Conservation (phyloP, 2,797 vertebrate genomes). For the Rachycentron canadum region DNA sequence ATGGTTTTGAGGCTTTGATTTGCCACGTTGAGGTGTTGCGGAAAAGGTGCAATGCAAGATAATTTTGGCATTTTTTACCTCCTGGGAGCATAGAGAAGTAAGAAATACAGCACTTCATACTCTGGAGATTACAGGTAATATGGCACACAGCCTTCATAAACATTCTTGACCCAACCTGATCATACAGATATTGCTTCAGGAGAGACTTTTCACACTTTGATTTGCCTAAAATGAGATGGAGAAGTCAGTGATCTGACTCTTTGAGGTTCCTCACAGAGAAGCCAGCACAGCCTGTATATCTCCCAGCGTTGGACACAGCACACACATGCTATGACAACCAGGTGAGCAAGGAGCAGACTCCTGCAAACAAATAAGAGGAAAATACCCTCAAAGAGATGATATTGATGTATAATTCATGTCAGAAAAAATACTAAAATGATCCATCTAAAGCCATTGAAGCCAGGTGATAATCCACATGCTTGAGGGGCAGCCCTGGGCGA, state of each 20-base stretch:
- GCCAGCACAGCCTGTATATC: conserved; percentile 68
- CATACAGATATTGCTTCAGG: conserved; percentile 87
- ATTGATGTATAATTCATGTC: conserved; percentile 84
- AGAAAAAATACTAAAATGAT: conserved; percentile 75
- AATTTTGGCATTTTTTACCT: conserved; percentile 84
- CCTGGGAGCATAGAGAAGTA: conserved; percentile 84
- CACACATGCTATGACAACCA: conserved; percentile 68
- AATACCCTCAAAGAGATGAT: conserved; percentile 78
- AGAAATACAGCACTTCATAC: conserved; percentile 82
- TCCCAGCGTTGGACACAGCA: conserved; percentile 57
- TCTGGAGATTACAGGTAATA: conserved; percentile 88
- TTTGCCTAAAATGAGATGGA: conserved; percentile 88
- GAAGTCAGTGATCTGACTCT: conserved; percentile 82
- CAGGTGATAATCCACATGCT: conserved; percentile 84
- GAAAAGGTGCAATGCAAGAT: conserved; percentile 89
- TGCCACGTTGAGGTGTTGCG: conserved; percentile 82
- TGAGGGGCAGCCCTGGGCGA: conserved; percentile 76
- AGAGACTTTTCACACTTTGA: conserved; percentile 89
- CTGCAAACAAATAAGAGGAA: conserved; percentile 77
- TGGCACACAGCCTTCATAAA: conserved; percentile 85
- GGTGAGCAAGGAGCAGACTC: conserved; percentile 73
- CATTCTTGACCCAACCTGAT: conserved; percentile 84
- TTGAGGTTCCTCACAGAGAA: conserved; percentile 83
- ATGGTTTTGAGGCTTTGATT: conserved; percentile 85
- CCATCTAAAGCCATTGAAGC: conserved; percentile 83